Evolutionary conservation across 2,888 invertebrate genomes (phyloP).

Genomic region (Congeria kusceri): DNA sequence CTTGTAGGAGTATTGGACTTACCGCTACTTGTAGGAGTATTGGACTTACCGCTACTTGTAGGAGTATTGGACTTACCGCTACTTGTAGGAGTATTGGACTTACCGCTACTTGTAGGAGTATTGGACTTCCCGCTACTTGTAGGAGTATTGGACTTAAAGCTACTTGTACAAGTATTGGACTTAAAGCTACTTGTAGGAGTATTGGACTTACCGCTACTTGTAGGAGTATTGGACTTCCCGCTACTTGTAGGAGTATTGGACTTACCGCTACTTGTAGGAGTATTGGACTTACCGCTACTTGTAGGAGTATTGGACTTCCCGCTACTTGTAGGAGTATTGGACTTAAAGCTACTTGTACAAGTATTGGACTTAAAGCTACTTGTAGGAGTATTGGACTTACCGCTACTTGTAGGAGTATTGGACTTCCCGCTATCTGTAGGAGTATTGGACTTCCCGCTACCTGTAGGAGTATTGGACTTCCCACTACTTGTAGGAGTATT

Average conservation of each 20-base stretch:
- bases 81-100: not conserved
- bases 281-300: slow-evolving; percentile 5
- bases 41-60: slow-evolving; percentile 1
- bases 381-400: slow-evolving; percentile 3
- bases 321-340: not conserved
- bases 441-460: slow-evolving; percentile 6
- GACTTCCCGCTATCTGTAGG: not conserved
- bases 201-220: slow-evolving; percentile 3
- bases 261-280: slow-evolving; percentile 9
- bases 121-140: not conserved
- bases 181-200: not conserved
- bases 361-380: slow-evolving; percentile 1
- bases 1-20: not conserved
- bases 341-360: not conserved
- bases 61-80: slow-evolving; percentile 7
- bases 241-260: not conserved
- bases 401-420: not conserved
- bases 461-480: not conserved
- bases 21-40: slow-evolving; percentile 6
- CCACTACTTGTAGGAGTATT: not conserved
- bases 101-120: slow-evolving; percentile 11
- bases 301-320: not conserved
- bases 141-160: slow-evolving; percentile 5
- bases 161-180: not conserved
- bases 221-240: slow-evolving; percentile 5